Evolutionary conservation across 2,797 vertebrate genomes (phyloP).

Genomic region (Gymnopithys bicolor): DNA sequence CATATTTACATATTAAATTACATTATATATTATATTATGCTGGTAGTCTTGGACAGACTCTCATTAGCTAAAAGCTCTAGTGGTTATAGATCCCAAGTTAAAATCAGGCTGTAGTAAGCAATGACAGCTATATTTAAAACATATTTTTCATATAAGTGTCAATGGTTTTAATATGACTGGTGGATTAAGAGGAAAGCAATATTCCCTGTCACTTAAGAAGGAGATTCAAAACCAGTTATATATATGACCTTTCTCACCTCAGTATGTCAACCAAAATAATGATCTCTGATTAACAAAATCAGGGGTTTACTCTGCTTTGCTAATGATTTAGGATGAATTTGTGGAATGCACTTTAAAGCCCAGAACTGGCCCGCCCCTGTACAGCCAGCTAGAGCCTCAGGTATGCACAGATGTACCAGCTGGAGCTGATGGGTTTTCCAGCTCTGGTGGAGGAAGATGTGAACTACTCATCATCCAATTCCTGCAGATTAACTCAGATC

Average conservation of each 20-base stretch:
- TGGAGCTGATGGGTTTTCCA: not conserved
- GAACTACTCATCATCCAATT: not conserved
- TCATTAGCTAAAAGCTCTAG: slow-evolving; percentile 9
- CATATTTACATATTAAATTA: not conserved
- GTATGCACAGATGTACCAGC: not conserved
- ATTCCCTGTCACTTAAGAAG: not conserved
- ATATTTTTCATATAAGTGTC: slow-evolving; percentile 7
- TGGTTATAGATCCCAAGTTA: not conserved
- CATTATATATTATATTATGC: not conserved
- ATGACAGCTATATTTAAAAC: not conserved
- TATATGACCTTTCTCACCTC: not conserved
- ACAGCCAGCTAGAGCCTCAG: not conserved
- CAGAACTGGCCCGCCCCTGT: not conserved
- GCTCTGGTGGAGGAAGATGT: not conserved
- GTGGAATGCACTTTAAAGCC: not conserved
- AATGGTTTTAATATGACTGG: not conserved
- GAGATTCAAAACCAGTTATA: not conserved
- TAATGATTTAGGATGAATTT: not conserved
- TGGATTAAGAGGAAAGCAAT: not conserved
- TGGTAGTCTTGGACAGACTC: not conserved
- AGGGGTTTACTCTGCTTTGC: not conserved
- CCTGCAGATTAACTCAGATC: slow-evolving; percentile 25
- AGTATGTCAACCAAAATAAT: not conserved
- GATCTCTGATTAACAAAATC: not conserved
- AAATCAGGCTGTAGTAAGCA: slow-evolving; percentile 22